Evolutionary conservation across 2,113 vertebrate species (phyloP).

Genomic region (human): DNA sequence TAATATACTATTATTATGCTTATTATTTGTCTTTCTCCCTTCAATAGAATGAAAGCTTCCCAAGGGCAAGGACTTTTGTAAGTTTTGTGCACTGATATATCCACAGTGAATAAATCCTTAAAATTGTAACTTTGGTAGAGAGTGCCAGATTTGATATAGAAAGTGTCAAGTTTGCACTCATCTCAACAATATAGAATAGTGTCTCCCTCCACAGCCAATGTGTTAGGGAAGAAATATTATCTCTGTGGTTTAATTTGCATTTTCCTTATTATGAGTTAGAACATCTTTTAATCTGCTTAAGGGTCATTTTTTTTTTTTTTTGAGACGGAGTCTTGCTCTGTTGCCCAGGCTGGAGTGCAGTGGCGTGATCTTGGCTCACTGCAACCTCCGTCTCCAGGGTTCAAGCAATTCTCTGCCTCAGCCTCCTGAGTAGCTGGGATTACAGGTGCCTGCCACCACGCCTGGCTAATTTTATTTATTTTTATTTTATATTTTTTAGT

Average conservation of each 20-base stretch:
- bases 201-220: not conserved
- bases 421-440: too few relatives aligned
- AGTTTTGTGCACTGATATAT: not conserved
- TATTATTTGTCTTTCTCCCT: not conserved
- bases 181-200: not conserved
- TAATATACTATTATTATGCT: not conserved
- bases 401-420: too few relatives aligned
- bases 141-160: not conserved
- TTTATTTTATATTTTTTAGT: not conserved
- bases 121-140: not conserved
- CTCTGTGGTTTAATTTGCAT: not conserved
- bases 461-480: not conserved
- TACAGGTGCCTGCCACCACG: too few relatives aligned
- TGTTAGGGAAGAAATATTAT: not conserved
- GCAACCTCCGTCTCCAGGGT: too few relatives aligned
- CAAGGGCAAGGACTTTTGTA: not conserved
- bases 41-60: not conserved
- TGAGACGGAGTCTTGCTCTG: too few relatives aligned
- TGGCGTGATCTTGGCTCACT: too few relatives aligned
- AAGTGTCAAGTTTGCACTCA: not conserved
- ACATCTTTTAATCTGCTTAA: not conserved
- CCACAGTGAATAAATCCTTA: not conserved
- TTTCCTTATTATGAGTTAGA: slow-evolving; percentile 12
- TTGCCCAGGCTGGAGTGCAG: too few relatives aligned
- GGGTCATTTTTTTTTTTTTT: not conserved